Conservation (phyloP, 2,888 invertebrate species). For the Ganaspis brasiliensis region DNA sequence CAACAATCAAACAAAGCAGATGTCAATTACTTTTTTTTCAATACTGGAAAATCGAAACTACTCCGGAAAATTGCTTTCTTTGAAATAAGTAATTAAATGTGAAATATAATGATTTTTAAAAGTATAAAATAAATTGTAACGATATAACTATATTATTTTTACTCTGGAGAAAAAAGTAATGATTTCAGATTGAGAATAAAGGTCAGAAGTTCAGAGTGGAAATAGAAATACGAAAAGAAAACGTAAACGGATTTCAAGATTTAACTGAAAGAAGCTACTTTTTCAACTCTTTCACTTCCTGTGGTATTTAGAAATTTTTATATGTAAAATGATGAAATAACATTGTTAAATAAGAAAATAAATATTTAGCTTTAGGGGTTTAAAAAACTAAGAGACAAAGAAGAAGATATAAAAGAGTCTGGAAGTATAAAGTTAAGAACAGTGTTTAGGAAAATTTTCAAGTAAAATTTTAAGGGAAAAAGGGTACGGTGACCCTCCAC, state of each 20-base stretch:
- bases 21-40: neutral
- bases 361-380: neutral
- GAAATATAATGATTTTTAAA: neutral
- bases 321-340: too few species aligned
- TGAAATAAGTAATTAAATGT: too few species aligned
- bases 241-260: neutral
- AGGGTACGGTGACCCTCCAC: neutral
- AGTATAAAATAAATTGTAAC: neutral
- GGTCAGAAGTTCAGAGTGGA: slow-evolving; percentile 7
- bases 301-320: too few species aligned
- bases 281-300: neutral
- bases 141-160: neutral
- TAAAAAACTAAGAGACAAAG: neutral
- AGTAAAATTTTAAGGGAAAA: neutral
- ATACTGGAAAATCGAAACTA: too few species aligned
- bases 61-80: too few species aligned
- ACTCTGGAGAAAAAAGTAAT: neutral
- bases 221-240: neutral
- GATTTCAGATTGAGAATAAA: neutral
- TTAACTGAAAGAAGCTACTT: neutral
- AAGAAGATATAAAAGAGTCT: slow-evolving; percentile 26
- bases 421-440: slow-evolving; percentile 25
- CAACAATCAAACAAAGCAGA: neutral
- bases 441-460: neutral
- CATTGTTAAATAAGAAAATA: too few species aligned